Conservation (phyloP, 2,113 vertebrate genomes). For the Dipodomys merriami region DNA sequence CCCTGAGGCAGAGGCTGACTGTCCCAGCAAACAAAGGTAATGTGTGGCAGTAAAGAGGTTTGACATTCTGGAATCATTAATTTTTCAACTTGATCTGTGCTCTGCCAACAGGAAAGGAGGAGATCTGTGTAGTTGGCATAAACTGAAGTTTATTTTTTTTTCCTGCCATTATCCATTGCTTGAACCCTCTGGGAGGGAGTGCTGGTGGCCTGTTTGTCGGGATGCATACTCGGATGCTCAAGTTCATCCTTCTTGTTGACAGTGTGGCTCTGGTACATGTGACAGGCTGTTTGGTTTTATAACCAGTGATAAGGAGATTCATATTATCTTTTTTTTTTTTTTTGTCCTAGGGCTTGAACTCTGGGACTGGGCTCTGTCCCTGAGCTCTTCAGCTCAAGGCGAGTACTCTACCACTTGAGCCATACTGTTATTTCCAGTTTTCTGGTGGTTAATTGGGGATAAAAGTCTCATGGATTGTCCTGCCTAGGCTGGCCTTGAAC, state of each 20-base stretch:
- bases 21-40: neutral
- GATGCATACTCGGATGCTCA: neutral
- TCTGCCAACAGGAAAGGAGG: neutral
- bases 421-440: too few species aligned
- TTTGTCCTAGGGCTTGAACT: too few species aligned
- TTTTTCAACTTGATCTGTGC: neutral
- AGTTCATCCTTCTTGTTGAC: neutral
- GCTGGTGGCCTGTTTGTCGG: neutral
- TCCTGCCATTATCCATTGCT: neutral
- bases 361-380: too few species aligned
- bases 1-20: neutral
- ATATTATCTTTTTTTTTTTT: too few species aligned
- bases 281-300: neutral
- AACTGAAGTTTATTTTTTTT: neutral
- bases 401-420: too few species aligned
- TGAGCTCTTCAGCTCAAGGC: too few species aligned
- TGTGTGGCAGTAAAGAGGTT: neutral
- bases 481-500: too few species aligned
- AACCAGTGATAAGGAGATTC: too few species aligned
- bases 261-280: neutral
- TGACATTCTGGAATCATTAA: neutral
- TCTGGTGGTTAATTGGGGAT: too few species aligned
- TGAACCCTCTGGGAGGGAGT: neutral
- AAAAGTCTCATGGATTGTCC: too few species aligned
- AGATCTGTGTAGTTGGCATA: neutral